Evolutionary conservation across 2,113 vertebrate genomes (phyloP).

Genomic region (Strigops habroptila): DNA sequence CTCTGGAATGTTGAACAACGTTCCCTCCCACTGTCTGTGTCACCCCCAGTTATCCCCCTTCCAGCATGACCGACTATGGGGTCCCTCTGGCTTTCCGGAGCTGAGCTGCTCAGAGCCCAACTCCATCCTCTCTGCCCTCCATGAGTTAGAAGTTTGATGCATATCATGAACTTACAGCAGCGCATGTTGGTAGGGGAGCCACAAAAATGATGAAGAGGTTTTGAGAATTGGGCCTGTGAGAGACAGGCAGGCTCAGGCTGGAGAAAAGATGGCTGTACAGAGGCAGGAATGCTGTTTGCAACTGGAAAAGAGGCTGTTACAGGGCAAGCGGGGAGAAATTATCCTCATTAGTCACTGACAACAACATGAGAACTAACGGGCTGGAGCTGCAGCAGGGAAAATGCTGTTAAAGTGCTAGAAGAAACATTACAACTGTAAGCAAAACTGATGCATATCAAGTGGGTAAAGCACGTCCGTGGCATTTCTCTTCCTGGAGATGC

Average conservation of each 20-base stretch:
- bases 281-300: background rate
- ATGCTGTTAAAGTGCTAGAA: background rate
- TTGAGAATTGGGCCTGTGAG: background rate
- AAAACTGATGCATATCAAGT: background rate
- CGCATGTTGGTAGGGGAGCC: background rate
- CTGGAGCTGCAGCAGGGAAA: background rate
- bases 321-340: background rate
- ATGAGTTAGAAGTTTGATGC: background rate
- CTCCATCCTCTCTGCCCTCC: background rate
- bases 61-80: accelerated
- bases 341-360: background rate
- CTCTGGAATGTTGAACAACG: background rate
- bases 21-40: background rate
- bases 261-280: background rate
- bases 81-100: background rate
- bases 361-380: accelerated
- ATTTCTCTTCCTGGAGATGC: background rate
- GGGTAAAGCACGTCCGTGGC: background rate
- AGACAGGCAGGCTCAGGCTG: background rate
- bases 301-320: background rate
- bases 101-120: background rate
- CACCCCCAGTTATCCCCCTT: accelerated
- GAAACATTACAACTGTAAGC: background rate
- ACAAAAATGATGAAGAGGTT: background rate
- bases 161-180: background rate